Evolutionary conservation across 2,113 vertebrate species (phyloP).

Genomic region (Pedetes capensis): DNA sequence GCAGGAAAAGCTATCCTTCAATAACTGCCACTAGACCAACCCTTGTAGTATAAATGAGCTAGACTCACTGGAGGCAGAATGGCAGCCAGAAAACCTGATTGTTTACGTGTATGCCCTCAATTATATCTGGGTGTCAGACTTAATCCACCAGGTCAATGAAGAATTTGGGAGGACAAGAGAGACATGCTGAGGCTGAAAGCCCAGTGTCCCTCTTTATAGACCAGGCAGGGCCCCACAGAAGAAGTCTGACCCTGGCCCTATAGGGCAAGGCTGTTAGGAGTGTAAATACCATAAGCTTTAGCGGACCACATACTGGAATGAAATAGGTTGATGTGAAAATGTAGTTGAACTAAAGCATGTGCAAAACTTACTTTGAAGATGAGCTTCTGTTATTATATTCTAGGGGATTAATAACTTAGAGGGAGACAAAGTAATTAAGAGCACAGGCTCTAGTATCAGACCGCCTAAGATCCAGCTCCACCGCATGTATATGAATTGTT

Average conservation of each 20-base stretch:
- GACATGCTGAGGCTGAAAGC: neutral
- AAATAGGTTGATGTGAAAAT: neutral
- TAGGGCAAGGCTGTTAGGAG: neutral
- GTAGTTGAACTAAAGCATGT: neutral
- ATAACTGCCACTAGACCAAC: neutral
- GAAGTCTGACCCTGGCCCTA: neutral
- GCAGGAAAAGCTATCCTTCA: neutral
- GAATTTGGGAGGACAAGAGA: neutral
- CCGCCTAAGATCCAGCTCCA: neutral
- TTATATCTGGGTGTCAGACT: neutral
- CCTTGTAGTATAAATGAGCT: neutral
- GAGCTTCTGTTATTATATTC: neutral
- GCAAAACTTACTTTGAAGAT: neutral
- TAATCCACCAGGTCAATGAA: neutral
- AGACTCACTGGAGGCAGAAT: neutral
- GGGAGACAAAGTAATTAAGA: too few relatives aligned
- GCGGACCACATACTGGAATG: neutral
- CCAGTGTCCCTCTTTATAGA: neutral
- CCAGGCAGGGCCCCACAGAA: neutral
- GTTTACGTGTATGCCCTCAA: neutral
- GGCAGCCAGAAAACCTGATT: neutral
- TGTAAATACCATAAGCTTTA: neutral
- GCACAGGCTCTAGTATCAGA: too few relatives aligned
- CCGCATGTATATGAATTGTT: neutral
- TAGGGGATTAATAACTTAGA: neutral